Percentiles rank a stretch among this genome's conserved stretches.
These are phyloP conservation scores for Hetaerina americana DNA, from an alignment of 1,140 invertebrate genomes.

Conservation along the genomic window DNA sequence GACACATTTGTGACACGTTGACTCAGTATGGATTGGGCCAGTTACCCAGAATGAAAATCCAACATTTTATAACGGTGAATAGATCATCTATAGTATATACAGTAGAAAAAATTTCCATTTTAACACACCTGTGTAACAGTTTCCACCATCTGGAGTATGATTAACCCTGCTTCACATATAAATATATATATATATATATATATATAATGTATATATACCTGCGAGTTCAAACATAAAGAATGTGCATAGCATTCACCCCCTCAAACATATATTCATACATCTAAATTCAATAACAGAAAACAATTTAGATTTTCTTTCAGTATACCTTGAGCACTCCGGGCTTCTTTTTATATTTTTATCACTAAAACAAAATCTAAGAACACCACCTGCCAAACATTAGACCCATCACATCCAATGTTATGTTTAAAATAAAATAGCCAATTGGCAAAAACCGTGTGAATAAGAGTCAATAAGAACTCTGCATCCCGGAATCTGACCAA, in stretches of 20 bases:
- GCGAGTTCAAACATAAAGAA: background rate
- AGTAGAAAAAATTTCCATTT: background rate
- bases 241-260: background rate
- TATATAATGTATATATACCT: background rate
- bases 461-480: background rate
- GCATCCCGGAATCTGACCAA: background rate
- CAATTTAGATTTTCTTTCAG: background rate
- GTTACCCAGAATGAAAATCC: background rate
- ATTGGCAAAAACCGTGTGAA: background rate
- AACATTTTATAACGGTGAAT: background rate
- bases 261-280: background rate
- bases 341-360: background rate
- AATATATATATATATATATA: background rate
- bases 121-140: background rate
- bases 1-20: background rate
- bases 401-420: background rate
- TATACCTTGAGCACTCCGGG: background rate
- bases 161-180: background rate
- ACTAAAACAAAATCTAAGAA: background rate
- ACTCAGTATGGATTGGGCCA: background rate
- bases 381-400: background rate
- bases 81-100: background rate
- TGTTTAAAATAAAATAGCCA: background rate
- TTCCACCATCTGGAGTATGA: background rate
- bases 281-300: background rate